Conservation (phyloP, 2,888 invertebrate species). For the Leptopilina syphax region DNA sequence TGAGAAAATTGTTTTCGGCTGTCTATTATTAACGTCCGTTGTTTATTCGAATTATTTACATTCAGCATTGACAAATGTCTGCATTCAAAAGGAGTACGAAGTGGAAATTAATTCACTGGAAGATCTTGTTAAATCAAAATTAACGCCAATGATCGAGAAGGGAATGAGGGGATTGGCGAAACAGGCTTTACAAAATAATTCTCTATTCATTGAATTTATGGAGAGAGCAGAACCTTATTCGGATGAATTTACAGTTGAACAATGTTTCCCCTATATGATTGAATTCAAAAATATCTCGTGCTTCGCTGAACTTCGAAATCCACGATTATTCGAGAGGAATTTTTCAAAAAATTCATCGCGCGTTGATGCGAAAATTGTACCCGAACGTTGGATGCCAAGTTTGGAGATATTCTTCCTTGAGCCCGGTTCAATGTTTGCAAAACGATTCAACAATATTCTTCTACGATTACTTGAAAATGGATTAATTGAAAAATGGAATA, state of each 20-base stretch:
- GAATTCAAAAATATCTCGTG: not conserved
- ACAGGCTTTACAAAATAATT: too few species aligned
- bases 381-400: not conserved
- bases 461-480: not conserved
- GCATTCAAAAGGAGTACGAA: not conserved
- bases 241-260: not conserved
- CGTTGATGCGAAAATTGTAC: not conserved
- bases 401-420: not conserved
- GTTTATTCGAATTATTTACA: not conserved
- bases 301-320: not conserved
- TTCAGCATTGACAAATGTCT: not conserved
- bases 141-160: not conserved
- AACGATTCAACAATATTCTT: slow-evolving; percentile 2
- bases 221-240: not conserved
- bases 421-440: not conserved
- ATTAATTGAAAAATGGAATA: slow-evolving; percentile 15
- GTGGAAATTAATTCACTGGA: not conserved
- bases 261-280: not conserved
- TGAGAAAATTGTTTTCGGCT: not conserved
- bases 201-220: too few species aligned
- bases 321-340: not conserved
- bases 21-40: not conserved
- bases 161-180: too few species aligned
- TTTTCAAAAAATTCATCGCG: not conserved
- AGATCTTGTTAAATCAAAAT: not conserved